Base-by-base conservation (phyloP, 2,113 vertebrate species). In the Triplophysa siluroides region DNA sequence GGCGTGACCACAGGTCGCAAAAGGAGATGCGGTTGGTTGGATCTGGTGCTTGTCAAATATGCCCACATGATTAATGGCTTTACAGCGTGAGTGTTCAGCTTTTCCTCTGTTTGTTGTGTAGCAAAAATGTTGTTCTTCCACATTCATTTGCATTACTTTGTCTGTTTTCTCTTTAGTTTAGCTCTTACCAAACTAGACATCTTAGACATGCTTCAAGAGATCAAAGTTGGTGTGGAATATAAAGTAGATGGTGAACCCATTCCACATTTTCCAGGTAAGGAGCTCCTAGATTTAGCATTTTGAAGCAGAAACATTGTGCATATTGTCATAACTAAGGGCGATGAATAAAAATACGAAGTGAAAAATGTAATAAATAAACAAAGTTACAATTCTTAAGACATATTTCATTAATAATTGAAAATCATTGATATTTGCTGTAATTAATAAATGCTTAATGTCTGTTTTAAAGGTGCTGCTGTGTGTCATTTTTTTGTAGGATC, bases 31-130 rank as follows among this genome's bases (percentile, higher is more conserved):
- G 97, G 97, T 88, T 99, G 97, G 97, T 90, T 99, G 89, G 97
- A 98, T 87, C 93, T 99, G 16, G 95, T 98, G 86, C 94, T 93
- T 83, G 93, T 99, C 84, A 96, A 93, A 95, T 99, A 98, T 5
- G 96, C 96, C 73, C 95, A 98, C 85, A 99, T 98, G 97, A 99
- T 99, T 80, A 99, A 99, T 78, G 97, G 96, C 80, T 99, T 98
- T 89, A 99, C 96, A 19, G 97, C 97, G 97, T 99, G 88, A 95
- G 97, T 96, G 23, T 56, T 14, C 24, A 47, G 23, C 8, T n/a
- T 7, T 23, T 13, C 14, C 19, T 62, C 12, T 5, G 6, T 38
- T 52, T 21, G 41, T 79, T 43, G 14, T 58, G n/a, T 21, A 21
- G 10, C 19, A 58, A 54, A 80, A 45, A 65, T 56, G 21, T 4